Conservation (phyloP, 2,113 vertebrate species). For the Malurus melanocephalus region DNA sequence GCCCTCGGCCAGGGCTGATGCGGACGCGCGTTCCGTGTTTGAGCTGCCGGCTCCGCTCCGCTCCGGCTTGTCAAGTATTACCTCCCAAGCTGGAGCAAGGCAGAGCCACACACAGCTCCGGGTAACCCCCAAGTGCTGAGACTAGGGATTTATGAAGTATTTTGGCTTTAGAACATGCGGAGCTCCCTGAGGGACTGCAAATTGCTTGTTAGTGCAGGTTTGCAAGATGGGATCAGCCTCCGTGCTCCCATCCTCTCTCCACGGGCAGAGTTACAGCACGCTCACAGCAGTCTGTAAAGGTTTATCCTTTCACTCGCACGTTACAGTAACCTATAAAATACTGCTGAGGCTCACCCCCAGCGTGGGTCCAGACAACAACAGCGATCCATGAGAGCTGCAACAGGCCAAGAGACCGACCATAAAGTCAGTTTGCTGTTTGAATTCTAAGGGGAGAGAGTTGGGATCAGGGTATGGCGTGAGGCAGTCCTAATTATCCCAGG, state of each 20-base stretch:
- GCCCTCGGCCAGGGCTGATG: accelerated
- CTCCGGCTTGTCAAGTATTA: neutral
- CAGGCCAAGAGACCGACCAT: neutral
- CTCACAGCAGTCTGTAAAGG: neutral
- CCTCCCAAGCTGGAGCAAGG: neutral
- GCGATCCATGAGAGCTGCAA: neutral
- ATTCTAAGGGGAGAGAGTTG: neutral
- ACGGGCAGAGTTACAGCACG: neutral
- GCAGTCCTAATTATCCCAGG: neutral
- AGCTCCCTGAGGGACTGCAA: neutral
- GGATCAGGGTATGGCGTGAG: neutral
- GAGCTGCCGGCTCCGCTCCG: neutral
- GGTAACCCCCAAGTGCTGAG: neutral
- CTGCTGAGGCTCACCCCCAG: neutral
- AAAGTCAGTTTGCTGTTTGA: neutral
- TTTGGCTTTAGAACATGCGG: neutral
- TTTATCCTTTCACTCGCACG: neutral
- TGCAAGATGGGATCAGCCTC: neutral
- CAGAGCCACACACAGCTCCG: neutral
- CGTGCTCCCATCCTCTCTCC: neutral
- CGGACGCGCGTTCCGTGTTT: neutral
- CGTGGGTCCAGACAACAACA: accelerated
- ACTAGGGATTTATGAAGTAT: neutral
- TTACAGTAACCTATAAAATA: neutral
- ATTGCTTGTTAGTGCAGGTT: neutral